Percentiles rank a stretch among this genome's conserved stretches.
phyloP scores from a whole-genome alignment of 1,140 invertebrate species.

The Zaprionus nigranus region DNA sequence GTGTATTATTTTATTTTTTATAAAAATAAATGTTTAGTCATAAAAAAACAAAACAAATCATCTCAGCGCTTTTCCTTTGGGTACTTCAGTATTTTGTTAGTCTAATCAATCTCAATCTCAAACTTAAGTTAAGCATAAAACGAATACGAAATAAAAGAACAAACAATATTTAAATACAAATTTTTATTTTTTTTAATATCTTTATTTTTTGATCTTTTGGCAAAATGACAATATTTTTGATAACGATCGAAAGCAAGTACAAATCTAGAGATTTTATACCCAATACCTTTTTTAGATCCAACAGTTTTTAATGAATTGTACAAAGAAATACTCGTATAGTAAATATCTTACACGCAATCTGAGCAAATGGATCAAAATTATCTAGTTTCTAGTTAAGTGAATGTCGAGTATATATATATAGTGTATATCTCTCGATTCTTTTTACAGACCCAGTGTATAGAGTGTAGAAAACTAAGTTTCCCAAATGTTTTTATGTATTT shows the following conservation, averaged over 20 bases:
- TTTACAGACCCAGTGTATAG: slow-evolving; percentile 44
- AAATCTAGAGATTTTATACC: slow-evolving; percentile 74
- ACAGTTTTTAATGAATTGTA: slow-evolving; percentile 29
- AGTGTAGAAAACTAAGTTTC: slow-evolving; percentile 29
- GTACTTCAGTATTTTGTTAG: slow-evolving; percentile 67
- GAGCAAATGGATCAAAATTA: slow-evolving; percentile 77
- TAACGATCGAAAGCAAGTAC: slow-evolving; percentile 72
- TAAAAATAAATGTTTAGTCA: slow-evolving; percentile 60
- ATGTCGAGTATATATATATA: slow-evolving; percentile 6
- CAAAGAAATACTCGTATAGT: slow-evolving; percentile 31
- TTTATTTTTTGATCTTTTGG: slow-evolving; percentile 34
- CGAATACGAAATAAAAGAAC: slow-evolving; percentile 54
- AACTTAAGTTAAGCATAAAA: slow-evolving; percentile 26
- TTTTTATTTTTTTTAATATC: slow-evolving; percentile 42
- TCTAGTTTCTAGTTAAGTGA: slow-evolving; percentile 38
- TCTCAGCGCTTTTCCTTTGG: slow-evolving; percentile 41
- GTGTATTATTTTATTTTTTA: slow-evolving; percentile 61
- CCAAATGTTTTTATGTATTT: slow-evolving; percentile 73
- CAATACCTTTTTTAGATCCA: slow-evolving; percentile 32
- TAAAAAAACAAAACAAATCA: slow-evolving; percentile 30
- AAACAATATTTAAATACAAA: slow-evolving; percentile 33
- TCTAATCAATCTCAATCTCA: slow-evolving; percentile 30
- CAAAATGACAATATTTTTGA: slow-evolving; percentile 80
- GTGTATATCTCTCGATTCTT: slow-evolving; percentile 20
- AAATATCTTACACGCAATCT: slow-evolving; percentile 30